Percentiles rank a stretch among this genome's conserved stretches.
Evolutionary conservation across 2,113 vertebrate genomes (phyloP).

Genomic region (Cavia porcellus): DNA sequence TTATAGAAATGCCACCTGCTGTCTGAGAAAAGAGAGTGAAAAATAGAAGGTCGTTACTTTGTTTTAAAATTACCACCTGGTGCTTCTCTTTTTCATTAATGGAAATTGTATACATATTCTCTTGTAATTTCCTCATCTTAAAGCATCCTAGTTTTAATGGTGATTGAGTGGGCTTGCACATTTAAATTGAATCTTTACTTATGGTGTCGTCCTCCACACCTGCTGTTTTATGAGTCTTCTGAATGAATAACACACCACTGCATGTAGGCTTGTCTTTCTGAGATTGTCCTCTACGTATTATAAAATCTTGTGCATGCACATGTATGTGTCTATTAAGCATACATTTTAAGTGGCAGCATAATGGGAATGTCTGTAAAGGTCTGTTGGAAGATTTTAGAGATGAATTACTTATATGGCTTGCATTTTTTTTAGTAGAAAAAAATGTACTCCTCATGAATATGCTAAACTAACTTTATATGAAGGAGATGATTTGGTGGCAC

Average conservation of each 20-base stretch:
- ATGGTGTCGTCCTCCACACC: background rate
- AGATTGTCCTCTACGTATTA: background rate
- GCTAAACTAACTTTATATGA: slow-evolving; percentile 3
- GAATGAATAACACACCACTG: slow-evolving; percentile 14
- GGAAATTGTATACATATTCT: slow-evolving; percentile 70
- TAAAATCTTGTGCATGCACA: slow-evolving; percentile 5
- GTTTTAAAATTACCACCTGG: slow-evolving; percentile 77
- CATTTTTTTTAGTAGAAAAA: background rate
- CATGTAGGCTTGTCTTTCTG: background rate
- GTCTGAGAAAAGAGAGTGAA: slow-evolving; percentile 55
- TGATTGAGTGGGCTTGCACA: slow-evolving; percentile 59
- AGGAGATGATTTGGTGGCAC: background rate
- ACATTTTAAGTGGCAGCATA: background rate
- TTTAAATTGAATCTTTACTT: slow-evolving; percentile 65
- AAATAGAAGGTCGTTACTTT: slow-evolving; percentile 72
- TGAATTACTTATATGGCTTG: background rate
- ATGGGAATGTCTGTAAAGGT: background rate
- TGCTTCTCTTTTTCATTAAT: slow-evolving; percentile 66
- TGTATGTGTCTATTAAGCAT: background rate
- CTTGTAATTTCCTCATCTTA: slow-evolving; percentile 65
- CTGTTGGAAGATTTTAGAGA: background rate
- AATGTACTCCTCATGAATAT: background rate
- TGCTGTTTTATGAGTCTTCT: slow-evolving; percentile 31
- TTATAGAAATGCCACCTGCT: slow-evolving; percentile 68
- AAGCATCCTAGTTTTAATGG: slow-evolving; percentile 65